A percentile compares a stretch with the other conserved stretches of the same genome.
These are phyloP conservation scores for Peromyscus maniculatus DNA, from an alignment of 2,113 vertebrate genomes.

Conservation along the genomic window DNA sequence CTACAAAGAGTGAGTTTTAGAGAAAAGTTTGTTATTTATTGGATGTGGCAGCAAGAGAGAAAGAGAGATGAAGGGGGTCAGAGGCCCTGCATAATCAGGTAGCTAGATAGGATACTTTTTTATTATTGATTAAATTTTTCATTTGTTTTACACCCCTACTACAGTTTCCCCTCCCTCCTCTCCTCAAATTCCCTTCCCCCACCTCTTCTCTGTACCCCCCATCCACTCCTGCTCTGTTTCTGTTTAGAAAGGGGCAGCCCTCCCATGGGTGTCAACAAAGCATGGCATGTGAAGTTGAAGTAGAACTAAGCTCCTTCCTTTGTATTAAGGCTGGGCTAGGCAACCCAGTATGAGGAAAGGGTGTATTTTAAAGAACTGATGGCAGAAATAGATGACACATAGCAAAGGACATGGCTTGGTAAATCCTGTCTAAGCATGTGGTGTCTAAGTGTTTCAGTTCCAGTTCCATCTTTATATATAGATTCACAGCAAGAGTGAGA, in stretches of 20 bases:
- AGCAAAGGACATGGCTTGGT: not conserved
- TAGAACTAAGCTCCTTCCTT: not conserved
- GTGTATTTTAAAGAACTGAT: not conserved
- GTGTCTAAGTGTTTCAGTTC: not conserved
- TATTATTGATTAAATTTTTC: not conserved
- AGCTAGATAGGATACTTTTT: not conserved
- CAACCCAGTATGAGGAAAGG: not conserved
- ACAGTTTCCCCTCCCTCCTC: not conserved
- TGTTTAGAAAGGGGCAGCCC: not conserved
- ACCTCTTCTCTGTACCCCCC: not conserved
- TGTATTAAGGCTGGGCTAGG: not conserved
- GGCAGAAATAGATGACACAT: not conserved
- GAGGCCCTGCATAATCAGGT: not conserved
- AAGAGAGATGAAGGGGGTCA: not conserved
- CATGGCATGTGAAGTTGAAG: not conserved
- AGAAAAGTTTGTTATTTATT: not conserved
- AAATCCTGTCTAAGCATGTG: not conserved
- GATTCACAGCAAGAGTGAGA: too few relatives aligned
- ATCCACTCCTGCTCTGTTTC: not conserved
- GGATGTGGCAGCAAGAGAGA: not conserved
- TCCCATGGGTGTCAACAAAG: not conserved
- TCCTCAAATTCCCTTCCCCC: fast-evolving
- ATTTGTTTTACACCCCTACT: not conserved
- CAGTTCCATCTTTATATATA: not conserved
- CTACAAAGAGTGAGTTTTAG: not conserved